Evolutionary conservation across 2,113 vertebrate genomes (phyloP).

Genomic region (Toxostoma redivivum): DNA sequence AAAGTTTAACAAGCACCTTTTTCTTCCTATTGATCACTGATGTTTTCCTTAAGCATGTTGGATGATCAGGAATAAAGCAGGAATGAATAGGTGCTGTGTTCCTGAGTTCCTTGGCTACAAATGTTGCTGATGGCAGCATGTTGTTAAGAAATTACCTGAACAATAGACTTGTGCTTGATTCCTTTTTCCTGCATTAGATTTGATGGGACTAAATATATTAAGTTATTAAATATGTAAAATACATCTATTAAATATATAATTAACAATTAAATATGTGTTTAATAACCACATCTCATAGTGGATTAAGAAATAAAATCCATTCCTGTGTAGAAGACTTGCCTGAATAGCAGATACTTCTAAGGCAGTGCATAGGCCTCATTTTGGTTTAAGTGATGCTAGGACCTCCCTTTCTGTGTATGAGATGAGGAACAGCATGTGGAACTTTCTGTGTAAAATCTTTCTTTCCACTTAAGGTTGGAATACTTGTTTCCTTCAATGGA

Average conservation of each 20-base stretch:
- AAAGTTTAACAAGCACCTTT: background rate
- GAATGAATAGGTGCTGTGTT: background rate
- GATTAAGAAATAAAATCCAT: background rate
- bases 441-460: background rate
- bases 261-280: background rate
- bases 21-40: background rate
- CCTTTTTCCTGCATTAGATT: background rate
- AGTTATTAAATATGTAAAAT: background rate
- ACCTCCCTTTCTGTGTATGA: background rate
- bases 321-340: background rate
- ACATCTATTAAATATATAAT: background rate
- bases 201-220: background rate
- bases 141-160: background rate
- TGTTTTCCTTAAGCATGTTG: background rate
- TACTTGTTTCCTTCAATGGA: background rate
- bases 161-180: background rate
- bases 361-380: background rate
- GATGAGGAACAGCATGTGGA: background rate
- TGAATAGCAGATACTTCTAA: background rate
- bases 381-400: background rate
- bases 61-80: background rate
- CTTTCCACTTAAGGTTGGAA: background rate
- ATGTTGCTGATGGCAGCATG: background rate
- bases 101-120: background rate
- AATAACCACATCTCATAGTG: background rate